These are phyloP conservation scores for Kuschelorhynchus macadamiae DNA, from an alignment of 2,888 invertebrate genomes.

Conservation along the genomic window DNA sequence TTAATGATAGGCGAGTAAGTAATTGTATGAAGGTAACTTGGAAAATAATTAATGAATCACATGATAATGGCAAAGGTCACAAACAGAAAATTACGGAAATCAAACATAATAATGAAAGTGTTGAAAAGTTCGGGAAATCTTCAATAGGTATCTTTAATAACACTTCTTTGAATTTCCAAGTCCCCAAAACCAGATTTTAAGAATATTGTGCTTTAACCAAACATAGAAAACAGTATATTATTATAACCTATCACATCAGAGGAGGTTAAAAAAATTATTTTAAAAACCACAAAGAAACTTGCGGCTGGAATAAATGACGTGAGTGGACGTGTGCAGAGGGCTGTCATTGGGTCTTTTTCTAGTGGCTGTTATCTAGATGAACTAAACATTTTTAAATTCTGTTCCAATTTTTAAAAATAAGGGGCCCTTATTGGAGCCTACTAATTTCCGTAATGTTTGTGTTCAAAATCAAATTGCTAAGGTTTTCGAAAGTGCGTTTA, in stretches of 20 bases:
- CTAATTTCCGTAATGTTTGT: too few species aligned
- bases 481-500: too few species aligned
- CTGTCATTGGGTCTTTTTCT: not conserved
- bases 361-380: too few species aligned
- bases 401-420: too few species aligned
- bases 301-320: not conserved
- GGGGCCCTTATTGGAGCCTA: too few species aligned
- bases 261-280: not conserved
- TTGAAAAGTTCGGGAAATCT: not conserved
- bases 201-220: not conserved
- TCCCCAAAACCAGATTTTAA: not conserved
- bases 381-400: too few species aligned
- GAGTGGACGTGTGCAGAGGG: not conserved
- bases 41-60: conserved; percentile 7
- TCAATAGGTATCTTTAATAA: not conserved
- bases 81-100: not conserved
- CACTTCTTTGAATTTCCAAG: not conserved
- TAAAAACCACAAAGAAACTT: not conserved
- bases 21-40: not conserved
- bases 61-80: not conserved
- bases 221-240: not conserved
- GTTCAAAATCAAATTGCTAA: too few species aligned
- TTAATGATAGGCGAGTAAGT: not conserved
- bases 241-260: not conserved
- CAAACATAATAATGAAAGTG: not conserved